These are phyloP conservation scores for Cirrhinus mrigala DNA, from an alignment of 2,797 vertebrate genomes.

Conservation along the genomic window DNA sequence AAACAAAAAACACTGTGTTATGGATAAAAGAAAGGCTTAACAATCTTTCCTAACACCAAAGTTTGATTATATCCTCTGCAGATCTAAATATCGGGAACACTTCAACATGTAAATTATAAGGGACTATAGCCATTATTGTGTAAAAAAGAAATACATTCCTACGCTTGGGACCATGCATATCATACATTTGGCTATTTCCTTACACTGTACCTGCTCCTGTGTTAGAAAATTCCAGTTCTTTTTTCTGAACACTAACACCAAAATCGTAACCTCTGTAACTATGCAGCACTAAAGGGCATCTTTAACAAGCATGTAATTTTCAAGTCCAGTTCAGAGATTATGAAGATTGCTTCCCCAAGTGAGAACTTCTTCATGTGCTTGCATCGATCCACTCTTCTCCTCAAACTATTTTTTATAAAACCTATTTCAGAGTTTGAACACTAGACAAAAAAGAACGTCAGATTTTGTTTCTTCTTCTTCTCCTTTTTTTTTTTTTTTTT, in stretches of 20 bases:
- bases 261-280: slow-evolving; percentile 31
- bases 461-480: slow-evolving; percentile 61
- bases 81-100: neutral
- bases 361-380: slow-evolving; percentile 44
- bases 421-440: slow-evolving; percentile 42
- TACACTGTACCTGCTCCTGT: neutral
- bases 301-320: slow-evolving; percentile 19
- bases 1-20: neutral
- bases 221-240: neutral
- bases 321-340: slow-evolving; percentile 21
- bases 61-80: neutral
- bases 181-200: neutral
- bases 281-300: slow-evolving; percentile 6
- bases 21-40: neutral
- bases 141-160: neutral
- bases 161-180: slow-evolving; percentile 4
- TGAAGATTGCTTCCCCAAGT: slow-evolving; percentile 41
- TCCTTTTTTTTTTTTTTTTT: slow-evolving; percentile 58
- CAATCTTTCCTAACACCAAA: neutral
- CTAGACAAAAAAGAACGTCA: slow-evolving; percentile 32
- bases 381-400: slow-evolving; percentile 40
- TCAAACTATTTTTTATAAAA: slow-evolving; percentile 34
- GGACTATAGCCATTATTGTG: slow-evolving; percentile 13
- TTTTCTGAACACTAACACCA: neutral
- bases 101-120: neutral